Evolutionary conservation across 2,113 vertebrate genomes (phyloP), one percentile per base, ranked within the genome.

Genomic region (Echinops telfairi): DNA sequence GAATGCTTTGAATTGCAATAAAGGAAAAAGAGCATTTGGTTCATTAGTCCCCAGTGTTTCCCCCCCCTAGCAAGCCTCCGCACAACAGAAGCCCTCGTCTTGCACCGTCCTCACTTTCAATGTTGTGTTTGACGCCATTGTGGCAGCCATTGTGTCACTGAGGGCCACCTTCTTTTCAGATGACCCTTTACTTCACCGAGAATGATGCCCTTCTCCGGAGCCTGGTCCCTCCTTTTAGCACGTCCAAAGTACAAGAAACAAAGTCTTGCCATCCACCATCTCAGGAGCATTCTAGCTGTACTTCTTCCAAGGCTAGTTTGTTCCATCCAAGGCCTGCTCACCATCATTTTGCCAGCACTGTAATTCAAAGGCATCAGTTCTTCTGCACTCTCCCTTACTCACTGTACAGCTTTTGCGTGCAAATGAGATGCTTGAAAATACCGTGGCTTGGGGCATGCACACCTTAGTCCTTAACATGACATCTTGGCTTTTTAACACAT

Each of bases 11-110:
- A 15, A 75, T 19, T n/a, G 58, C 38, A 95, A 68, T 25, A 43
- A 82, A 86, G 38, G 17, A 83, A 86, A 83, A 62, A 19, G 16
- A 90, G 36, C 19, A 31, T 29, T 90, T 60, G 57, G 57, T 70
- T 95, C 62, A 70, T 86, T 88, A 33, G 15, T n/a, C 76, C 90
- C 87, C 43, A 20, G 22, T 64, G 40, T 23, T 66, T 92, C 83
- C 33, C 36, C 19, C 19, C 9, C 71, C 20, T 9, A 33, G n/a
- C 33, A 23, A 20, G 2, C 71, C 33, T 22, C 6, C 33, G 8
- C 6, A 71, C 1, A 19, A 33, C 68, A 71, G 68, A 71, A 33
- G 25, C 71, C 22, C 16, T 73, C 0, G 70, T 20, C 70, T 3
- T n/a, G 14, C 12, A n/a, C 31, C 66, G 15, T 70, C 14, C 66